Percentiles rank a stretch among this genome's conserved stretches.
These are phyloP conservation scores for Haemorhous mexicanus DNA, from an alignment of 2,113 vertebrate species.

Conservation along the genomic window DNA sequence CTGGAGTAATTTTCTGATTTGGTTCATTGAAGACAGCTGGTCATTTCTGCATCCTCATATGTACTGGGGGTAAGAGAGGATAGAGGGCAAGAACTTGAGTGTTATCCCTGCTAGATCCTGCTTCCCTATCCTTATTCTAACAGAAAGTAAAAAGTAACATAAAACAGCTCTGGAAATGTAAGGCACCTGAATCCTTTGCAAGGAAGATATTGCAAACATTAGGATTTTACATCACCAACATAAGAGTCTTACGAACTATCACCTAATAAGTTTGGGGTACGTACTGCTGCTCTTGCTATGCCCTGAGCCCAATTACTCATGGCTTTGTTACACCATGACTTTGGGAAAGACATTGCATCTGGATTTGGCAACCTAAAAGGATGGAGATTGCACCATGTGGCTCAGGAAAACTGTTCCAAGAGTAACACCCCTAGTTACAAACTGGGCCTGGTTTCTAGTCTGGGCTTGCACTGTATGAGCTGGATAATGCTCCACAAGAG, in stretches of 20 bases:
- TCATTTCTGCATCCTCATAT: neutral
- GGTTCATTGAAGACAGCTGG: neutral
- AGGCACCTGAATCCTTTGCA: neutral
- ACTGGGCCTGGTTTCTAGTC: neutral
- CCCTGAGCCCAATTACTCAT: neutral
- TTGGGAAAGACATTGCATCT: neutral
- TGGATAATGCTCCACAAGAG: neutral
- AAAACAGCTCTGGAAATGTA: neutral
- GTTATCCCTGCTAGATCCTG: neutral
- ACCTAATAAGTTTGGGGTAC: neutral
- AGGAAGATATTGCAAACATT: neutral
- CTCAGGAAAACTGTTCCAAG: neutral
- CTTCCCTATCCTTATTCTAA: neutral
- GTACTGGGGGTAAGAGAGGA: accelerated
- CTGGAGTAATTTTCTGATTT: neutral
- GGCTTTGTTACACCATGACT: neutral
- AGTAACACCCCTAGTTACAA: neutral
- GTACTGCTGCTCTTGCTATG: neutral
- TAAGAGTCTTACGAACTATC: neutral
- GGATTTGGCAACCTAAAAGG: neutral
- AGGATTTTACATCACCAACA: neutral
- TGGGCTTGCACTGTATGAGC: neutral
- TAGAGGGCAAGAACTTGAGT: neutral
- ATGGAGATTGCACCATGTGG: neutral
- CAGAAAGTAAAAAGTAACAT: neutral